phyloP scores from a whole-genome alignment of 2,113 vertebrate genomes.

The Mirounga angustirostris region DNA sequence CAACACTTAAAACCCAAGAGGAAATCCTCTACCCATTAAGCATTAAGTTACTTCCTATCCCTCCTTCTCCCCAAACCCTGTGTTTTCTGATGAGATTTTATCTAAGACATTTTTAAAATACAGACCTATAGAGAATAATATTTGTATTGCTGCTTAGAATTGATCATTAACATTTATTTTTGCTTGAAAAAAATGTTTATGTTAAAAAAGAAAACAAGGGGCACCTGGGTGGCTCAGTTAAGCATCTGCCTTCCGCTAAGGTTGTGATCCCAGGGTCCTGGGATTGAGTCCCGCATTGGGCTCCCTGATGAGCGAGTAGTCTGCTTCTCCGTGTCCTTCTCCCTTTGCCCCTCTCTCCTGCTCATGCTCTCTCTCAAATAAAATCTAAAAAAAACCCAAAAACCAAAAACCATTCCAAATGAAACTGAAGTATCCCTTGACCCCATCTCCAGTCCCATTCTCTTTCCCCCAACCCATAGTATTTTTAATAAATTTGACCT shows the following conservation, averaged over 20 bases:
- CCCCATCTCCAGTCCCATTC: not conserved
- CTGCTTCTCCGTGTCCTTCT: no score
- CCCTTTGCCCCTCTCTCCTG: not conserved
- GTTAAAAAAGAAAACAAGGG: not conserved
- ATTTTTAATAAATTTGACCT: conserved; percentile 23
- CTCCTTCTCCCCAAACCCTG: not conserved
- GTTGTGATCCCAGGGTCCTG: no score
- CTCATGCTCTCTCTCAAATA: not conserved
- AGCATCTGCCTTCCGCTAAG: no score
- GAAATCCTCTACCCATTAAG: not conserved
- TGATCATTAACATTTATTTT: conserved; percentile 39
- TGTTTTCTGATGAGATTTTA: conserved; percentile 8
- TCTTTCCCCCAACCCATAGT: not conserved
- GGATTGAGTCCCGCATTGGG: no score
- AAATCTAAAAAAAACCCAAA: not conserved
- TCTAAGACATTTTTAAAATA: conserved; percentile 28
- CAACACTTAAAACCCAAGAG: not conserved
- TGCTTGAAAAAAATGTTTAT: not conserved
- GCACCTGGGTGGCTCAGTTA: no score
- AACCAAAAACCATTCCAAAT: not conserved
- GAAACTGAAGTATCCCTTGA: not conserved
- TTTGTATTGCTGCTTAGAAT: conserved; percentile 46
- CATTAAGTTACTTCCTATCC: not conserved
- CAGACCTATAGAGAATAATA: not conserved
- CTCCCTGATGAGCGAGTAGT: no score